phyloP scores from a whole-genome alignment of 2,888 invertebrate genomes.

The Exocentrus adspersus region DNA sequence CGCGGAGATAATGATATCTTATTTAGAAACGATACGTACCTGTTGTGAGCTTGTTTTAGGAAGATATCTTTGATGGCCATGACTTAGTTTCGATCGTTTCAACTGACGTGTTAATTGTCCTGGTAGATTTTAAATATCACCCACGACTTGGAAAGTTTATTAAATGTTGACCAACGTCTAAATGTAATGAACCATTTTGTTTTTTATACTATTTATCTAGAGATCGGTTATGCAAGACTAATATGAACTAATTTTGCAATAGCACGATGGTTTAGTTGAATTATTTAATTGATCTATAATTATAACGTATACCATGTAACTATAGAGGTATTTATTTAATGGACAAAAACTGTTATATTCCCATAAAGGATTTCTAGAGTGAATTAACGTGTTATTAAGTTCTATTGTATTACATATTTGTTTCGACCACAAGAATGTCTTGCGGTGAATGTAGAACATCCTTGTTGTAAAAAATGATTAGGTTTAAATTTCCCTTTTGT shows the following conservation, averaged over 20 bases:
- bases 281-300: conserved; percentile 26
- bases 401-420: conserved; percentile 12
- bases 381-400: conserved; percentile 11
- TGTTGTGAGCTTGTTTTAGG: conserved; percentile 30
- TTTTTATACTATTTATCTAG: conserved; percentile 14
- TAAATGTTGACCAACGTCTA: conserved; percentile 17
- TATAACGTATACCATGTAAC: conserved; percentile 9
- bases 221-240: conserved; percentile 20
- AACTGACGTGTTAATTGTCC: conserved; percentile 50
- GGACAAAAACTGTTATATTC: too few species aligned
- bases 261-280: conserved; percentile 6
- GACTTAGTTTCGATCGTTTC: conserved; percentile 49
- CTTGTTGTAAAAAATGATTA: background rate
- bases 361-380: conserved; percentile 3
- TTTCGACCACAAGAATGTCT: background rate
- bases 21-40: conserved; percentile 44
- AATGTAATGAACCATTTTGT: conserved; percentile 22
- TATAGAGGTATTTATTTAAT: conserved; percentile 3
- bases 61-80: conserved; percentile 45
- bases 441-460: conserved; percentile 9
- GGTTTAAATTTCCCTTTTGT: background rate
- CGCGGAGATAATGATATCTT: conserved; percentile 50
- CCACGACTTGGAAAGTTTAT: conserved; percentile 50
- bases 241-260: conserved; percentile 24
- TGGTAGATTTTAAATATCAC: conserved; percentile 52